phyloP scores from a whole-genome alignment of 2,113 vertebrate species.

The Pelecanus crispus region DNA sequence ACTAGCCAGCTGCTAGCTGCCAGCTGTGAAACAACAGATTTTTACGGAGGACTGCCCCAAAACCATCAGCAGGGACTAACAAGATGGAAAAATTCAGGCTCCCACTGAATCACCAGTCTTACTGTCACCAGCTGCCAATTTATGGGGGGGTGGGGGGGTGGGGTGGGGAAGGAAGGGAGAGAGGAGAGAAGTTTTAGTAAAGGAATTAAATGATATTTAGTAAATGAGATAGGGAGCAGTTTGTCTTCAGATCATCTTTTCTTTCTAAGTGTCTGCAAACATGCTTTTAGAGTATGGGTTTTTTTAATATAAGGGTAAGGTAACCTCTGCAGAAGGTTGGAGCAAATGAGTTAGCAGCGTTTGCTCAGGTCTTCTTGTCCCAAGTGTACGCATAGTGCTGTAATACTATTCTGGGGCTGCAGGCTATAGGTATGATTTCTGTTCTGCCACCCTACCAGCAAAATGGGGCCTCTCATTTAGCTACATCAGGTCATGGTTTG shows the following conservation, averaged over 20 bases:
- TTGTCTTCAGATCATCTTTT: neutral
- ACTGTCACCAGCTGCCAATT: neutral
- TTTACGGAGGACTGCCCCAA: neutral
- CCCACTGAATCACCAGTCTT: neutral
- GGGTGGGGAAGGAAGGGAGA: fast-evolving
- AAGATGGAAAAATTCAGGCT: neutral
- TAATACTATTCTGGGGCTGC: neutral
- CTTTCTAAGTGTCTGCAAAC: neutral
- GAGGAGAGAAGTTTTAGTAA: neutral
- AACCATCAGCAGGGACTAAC: neutral
- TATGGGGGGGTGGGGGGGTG: too few relatives aligned
- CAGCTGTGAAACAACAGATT: neutral
- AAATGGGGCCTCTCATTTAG: neutral
- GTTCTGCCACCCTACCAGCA: neutral
- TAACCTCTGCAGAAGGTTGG: neutral
- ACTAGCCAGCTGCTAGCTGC: neutral
- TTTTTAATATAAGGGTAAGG: neutral
- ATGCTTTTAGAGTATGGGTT: neutral
- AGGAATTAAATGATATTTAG: neutral
- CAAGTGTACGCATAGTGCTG: neutral
- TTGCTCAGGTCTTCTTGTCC: neutral
- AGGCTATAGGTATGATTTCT: neutral
- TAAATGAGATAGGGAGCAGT: neutral
- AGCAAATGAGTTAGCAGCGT: neutral
- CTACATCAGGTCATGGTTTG: neutral